Evolutionary conservation across 2,888 invertebrate species (phyloP), one percentile per base, ranked within the genome.

Genomic region (Mallateleia sp.): DNA sequence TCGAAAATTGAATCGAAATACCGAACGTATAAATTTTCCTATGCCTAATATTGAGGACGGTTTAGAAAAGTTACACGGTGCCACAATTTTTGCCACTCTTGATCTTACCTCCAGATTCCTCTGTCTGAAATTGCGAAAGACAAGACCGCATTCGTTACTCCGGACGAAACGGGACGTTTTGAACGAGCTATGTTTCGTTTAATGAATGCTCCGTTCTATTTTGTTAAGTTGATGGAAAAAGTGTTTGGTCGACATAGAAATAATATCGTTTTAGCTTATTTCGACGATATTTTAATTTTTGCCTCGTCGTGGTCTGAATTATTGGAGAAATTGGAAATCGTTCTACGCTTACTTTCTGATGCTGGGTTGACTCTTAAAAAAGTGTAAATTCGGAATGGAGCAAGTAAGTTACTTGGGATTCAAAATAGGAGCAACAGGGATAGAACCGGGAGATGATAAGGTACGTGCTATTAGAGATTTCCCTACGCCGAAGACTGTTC

Each of bases 131-230:
- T 83, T 6, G 90, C 81, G 11, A 88, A 62, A 0, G 60, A 42
- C 11, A 88, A 71, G 62, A 90, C 85, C 86, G 25, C n/a, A n/a
- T 91, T 84, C 15, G 88, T 92, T 1, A 92, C 91, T 9, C 90
- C 89, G 0, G 88, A 89, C n/a, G n/a, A n/a, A n/a, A n/a, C n/a
- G n/a, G n/a, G n/a, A n/a, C n/a, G n/a, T n/a, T n/a, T n/a, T n/a
- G n/a, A n/a, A n/a, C n/a, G n/a, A n/a, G n/a, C n/a, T n/a, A 91
- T 92, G 22, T 94, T 93, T 42, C 92, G 92, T 0, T 78, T 93
- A 2, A 81, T 89, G 38, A 93, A 93, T 60, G 91, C 91, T 0
- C 91, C 91, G 1, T 87, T 85, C 20, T 91, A 91, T 18, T 94
- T 92, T 78, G 66, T 77, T 0, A 82, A 85, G 38, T 24, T 86